Evolutionary conservation across 1,140 invertebrate genomes (phyloP).

Genomic region (Dryas iulia): DNA sequence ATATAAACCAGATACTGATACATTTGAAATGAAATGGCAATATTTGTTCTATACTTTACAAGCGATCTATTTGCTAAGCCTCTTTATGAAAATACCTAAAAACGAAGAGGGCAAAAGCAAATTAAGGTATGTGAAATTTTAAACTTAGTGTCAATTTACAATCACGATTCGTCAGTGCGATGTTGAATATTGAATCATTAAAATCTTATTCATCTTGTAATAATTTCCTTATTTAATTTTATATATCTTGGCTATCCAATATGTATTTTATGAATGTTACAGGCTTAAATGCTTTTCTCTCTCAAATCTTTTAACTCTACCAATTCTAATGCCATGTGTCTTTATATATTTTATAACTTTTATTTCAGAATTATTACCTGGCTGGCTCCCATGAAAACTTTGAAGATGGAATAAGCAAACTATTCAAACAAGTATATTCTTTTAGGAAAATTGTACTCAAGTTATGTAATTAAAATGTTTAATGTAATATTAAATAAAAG

Average conservation of each 20-base stretch:
- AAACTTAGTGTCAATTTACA: not conserved
- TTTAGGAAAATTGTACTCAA: constrained; percentile 11
- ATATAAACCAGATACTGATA: not conserved
- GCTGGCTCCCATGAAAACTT: constrained; percentile 3
- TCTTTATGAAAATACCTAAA: constrained; percentile 19
- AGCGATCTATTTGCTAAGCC: constrained; percentile 16
- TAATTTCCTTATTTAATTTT: too few species aligned
- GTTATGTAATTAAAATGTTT: constrained; percentile 28
- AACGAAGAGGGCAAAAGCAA: constrained; percentile 32
- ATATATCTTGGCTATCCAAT: too few species aligned
- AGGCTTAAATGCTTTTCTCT: too few species aligned
- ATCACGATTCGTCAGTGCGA: too few species aligned
- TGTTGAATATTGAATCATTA: too few species aligned
- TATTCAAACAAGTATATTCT: not conserved
- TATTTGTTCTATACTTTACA: constrained; percentile 26
- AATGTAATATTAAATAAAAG: constrained; percentile 25
- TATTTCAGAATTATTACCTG: constrained; percentile 28
- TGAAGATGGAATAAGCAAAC: constrained; percentile 21
- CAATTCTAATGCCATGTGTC: not conserved
- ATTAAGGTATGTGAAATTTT: constrained; percentile 39
- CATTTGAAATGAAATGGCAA: constrained; percentile 30
- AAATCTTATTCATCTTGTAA: too few species aligned
- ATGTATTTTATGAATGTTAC: too few species aligned
- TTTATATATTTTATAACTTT: not conserved
- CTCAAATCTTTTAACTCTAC: too few species aligned